Percentiles rank a stretch among this genome's conserved stretches.
Evolutionary conservation across 1,140 invertebrate genomes (phyloP).

Genomic region (Pseudomyrmex pallidus): DNA sequence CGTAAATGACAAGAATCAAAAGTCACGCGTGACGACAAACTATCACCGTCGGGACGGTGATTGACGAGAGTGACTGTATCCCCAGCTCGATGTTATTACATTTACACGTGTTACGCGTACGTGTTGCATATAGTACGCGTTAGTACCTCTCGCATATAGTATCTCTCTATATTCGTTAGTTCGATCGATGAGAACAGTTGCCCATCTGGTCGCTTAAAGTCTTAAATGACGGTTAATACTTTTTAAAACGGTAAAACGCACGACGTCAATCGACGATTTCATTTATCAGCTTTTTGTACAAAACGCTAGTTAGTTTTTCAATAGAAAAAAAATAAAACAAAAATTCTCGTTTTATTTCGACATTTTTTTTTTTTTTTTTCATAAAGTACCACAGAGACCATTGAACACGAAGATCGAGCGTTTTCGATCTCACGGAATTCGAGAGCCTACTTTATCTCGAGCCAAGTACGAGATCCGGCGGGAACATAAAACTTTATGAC

Average conservation of each 20-base stretch:
- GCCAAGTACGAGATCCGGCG: conserved; percentile 41
- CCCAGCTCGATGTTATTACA: conserved; percentile 48
- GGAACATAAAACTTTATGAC: conserved; percentile 68
- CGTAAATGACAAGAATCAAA: conserved; percentile 51
- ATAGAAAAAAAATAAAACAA: too few species aligned
- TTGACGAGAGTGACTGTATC: conserved; percentile 50
- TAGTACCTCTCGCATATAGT: too few species aligned
- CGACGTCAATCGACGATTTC: not conserved
- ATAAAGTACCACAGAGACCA: not conserved
- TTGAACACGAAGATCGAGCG: conserved; percentile 17
- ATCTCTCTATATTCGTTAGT: not conserved
- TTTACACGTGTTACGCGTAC: conserved; percentile 57
- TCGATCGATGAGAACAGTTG: conserved; percentile 33
- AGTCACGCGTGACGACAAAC: conserved; percentile 54
- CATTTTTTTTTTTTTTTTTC: conserved; percentile 26
- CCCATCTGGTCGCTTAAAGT: not conserved
- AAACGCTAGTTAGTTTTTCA: too few species aligned
- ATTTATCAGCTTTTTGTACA: not conserved
- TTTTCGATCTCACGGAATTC: conserved; percentile 39
- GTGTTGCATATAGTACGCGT: not conserved
- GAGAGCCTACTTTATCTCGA: conserved; percentile 36
- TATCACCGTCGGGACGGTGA: conserved; percentile 31
- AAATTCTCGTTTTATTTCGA: not conserved
- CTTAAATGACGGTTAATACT: conserved; percentile 22
- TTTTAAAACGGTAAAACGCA: conserved; percentile 8